phyloP scores from a whole-genome alignment of 2,797 vertebrate species.

The Paedocypris micromegethes region DNA sequence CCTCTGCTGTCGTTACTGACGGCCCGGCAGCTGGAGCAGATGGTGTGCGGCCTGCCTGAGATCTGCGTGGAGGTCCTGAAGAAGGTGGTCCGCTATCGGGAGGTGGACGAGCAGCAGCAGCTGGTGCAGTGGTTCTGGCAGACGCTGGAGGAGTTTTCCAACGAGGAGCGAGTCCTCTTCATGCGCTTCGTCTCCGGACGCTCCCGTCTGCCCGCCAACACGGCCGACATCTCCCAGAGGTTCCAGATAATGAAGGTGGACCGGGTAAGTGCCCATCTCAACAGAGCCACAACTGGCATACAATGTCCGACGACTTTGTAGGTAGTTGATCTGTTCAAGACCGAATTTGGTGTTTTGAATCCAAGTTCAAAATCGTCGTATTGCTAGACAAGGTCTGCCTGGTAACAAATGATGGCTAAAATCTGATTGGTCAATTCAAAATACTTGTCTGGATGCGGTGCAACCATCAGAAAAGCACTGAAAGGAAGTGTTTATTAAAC shows the following conservation, averaged over 20 bases:
- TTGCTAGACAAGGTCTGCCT: too few species aligned
- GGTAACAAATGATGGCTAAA: too few species aligned
- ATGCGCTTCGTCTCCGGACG: conserved; percentile 76
- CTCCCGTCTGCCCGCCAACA: conserved; percentile 75
- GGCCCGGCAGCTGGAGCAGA: conserved; percentile 76
- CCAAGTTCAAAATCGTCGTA: too few species aligned
- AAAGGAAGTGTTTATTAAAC: too few species aligned
- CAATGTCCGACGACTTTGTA: too few species aligned
- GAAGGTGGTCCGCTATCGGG: conserved; percentile 77
- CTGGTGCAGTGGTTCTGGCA: conserved; percentile 77
- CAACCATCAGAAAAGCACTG: too few species aligned
- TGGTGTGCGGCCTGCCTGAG: conserved; percentile 77
- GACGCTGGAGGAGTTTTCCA: conserved; percentile 78
- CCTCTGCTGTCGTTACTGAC: conserved; percentile 77
- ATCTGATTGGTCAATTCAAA: too few species aligned
- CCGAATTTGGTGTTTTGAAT: too few species aligned
- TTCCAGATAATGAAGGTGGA: conserved; percentile 82
- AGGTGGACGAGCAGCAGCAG: conserved; percentile 75
- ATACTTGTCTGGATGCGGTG: too few species aligned
- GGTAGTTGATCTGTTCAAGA: too few species aligned
- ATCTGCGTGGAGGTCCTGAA: conserved; percentile 77
- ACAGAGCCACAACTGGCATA: too few species aligned
- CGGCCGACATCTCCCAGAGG: conserved; percentile 73
- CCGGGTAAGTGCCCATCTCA: conserved; percentile 61
- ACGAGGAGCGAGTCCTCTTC: conserved; percentile 77